phyloP scores from a whole-genome alignment of 2,888 invertebrate species.

The Tinea semifulvella region DNA sequence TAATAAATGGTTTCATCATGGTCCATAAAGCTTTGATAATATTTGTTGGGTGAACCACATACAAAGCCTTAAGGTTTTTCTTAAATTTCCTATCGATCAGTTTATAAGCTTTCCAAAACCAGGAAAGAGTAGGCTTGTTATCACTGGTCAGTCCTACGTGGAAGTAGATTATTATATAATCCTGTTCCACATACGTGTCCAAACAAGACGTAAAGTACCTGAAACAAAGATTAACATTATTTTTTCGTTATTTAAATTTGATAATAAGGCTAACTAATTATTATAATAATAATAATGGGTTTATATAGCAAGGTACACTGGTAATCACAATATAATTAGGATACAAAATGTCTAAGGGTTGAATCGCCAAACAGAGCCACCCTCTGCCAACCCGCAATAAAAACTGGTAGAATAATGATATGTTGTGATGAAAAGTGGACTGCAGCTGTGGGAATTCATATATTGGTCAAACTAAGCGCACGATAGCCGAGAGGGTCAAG shows the following conservation, averaged over 20 bases:
- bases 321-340: no score
- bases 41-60: conserved; percentile 97
- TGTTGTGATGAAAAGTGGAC: no score
- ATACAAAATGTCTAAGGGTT: no score
- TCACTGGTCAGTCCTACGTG: conserved; percentile 95
- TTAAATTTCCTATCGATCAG: conserved; percentile 99
- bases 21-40: conserved; percentile 96
- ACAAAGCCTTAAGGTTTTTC: conserved; percentile 97
- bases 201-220: conserved; percentile 94
- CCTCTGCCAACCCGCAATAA: no score
- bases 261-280: no score
- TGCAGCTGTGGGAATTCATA: no score
- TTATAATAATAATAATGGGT: no score
- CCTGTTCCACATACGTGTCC: conserved; percentile 97
- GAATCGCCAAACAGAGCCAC: no score
- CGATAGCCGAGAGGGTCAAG: no score
- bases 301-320: no score
- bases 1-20: conserved; percentile 95
- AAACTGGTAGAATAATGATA: no score
- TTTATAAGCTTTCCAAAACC: conserved; percentile 97
- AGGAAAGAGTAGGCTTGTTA: conserved; percentile 95
- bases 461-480: no score
- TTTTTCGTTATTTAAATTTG: not conserved
- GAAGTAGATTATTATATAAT: conserved; percentile 98
- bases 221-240: conserved; percentile 19